Conservation (phyloP, 2,888 invertebrate species). For the Brachyopa scutellaris region DNA sequence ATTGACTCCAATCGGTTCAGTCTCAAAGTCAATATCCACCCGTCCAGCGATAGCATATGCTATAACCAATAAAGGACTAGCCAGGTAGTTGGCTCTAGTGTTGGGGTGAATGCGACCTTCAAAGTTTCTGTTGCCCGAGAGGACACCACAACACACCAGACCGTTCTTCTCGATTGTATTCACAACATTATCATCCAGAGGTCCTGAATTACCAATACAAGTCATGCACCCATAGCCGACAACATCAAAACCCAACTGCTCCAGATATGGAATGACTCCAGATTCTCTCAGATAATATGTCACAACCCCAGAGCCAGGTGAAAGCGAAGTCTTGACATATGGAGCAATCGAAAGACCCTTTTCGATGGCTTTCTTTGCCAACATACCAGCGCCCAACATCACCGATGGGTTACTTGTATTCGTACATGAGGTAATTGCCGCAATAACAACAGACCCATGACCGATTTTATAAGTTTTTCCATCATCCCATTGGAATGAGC, state of each 20-base stretch:
- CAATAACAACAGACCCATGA: constrained; percentile 97
- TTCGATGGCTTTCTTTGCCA: constrained; percentile 97
- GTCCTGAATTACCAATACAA: constrained; percentile 99
- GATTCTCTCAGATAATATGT: constrained; percentile 91
- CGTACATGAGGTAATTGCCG: constrained; percentile 98
- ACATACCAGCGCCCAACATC: constrained; percentile 96
- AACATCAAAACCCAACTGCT: constrained; percentile 94
- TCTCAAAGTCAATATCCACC: constrained; percentile 96
- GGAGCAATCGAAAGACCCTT: constrained; percentile 94
- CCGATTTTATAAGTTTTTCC: constrained; percentile 89
- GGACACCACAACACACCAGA: constrained; percentile 96
- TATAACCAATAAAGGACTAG: constrained; percentile 97
- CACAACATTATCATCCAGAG: constrained; percentile 94
- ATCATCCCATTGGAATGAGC: constrained; percentile 90
- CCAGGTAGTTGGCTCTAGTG: constrained; percentile 98
- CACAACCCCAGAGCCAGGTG: constrained; percentile 97
- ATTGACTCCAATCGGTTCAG: constrained; percentile 88
- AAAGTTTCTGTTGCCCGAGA: constrained; percentile 99
- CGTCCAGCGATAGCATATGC: constrained; percentile 98
- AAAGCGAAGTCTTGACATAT: constrained; percentile 97
- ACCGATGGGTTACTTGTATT: constrained; percentile 99
- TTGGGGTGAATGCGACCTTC: constrained; percentile 99
- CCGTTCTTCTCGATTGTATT: constrained; percentile 97
- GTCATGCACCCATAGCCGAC: constrained; percentile 99
- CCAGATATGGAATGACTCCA: constrained; percentile 93